Evolutionary conservation across 2,113 vertebrate species (phyloP).

Genomic region (Ailurus styani): DNA sequence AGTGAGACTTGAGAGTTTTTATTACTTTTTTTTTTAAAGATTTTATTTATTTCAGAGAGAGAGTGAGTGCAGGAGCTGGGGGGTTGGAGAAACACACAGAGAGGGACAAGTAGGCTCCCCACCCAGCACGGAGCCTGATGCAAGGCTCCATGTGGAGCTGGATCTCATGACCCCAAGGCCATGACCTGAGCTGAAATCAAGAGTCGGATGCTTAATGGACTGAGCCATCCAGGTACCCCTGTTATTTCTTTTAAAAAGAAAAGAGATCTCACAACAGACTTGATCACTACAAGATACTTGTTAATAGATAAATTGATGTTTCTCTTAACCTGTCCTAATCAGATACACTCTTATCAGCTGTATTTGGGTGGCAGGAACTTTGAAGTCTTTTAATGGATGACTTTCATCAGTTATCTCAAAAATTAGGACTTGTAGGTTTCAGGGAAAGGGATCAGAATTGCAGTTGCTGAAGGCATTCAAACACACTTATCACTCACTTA

Average conservation of each 20-base stretch:
- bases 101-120: neutral
- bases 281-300: constrained; percentile 44
- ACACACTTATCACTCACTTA: neutral
- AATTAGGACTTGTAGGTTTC: neutral
- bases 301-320: constrained; percentile 12
- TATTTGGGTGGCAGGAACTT: neutral
- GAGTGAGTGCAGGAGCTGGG: neutral
- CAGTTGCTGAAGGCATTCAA: neutral
- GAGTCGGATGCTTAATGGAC: neutral
- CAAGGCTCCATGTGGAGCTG: rapidly evolving
- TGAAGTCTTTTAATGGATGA: neutral
- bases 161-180: neutral
- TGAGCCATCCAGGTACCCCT: neutral
- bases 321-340: neutral
- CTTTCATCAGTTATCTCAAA: neutral
- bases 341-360: neutral
- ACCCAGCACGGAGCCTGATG: neutral
- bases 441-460: neutral
- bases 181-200: neutral
- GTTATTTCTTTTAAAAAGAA: constrained; percentile 46
- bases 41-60: neutral
- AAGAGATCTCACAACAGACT: neutral
- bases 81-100: neutral
- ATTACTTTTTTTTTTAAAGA: neutral
- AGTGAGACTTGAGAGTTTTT: constrained; percentile 70